Evolutionary conservation across 2,888 invertebrate species (phyloP), one percentile per base, ranked within the genome.

Genomic region (Pristionchus exspectatus): DNA sequence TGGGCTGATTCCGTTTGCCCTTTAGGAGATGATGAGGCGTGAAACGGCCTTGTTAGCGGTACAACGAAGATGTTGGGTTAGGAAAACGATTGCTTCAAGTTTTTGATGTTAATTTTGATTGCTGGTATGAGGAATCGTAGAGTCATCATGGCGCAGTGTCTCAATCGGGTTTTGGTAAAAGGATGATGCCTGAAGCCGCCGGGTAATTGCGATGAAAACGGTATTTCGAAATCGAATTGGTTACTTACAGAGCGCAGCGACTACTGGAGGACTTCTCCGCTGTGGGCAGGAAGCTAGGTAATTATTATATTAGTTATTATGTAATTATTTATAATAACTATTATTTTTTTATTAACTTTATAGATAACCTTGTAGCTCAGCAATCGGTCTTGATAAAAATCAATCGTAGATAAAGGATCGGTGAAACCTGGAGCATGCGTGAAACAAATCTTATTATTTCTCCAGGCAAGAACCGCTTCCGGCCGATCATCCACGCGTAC

Each of bases 401-500:
- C 59, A 24, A 59, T 5, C 2, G 59, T 18, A 21, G 59, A 21
- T 59, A 5, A 2, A 14, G 59, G 1, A 21, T 18, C 59, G 59
- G 18, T 59, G 59, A 59, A 59, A 18, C 59, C 14, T 2, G 24
- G 21, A 50, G 0, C 44, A 50, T 50, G 44, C 10, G 9, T 50
- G 44, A 50, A 44, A 50, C 5, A 38, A 38, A 38, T 38, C 2
- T 5, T 38, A 38, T 38, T 38, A 38, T 38, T 38, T 3, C 9
- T 50, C 10, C 10, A 50, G 44, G 84, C 84, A 84, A 84, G 33
- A 7, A 24, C 3, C 84, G 84, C 27, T 84, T 84, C 59, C 84
- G 84, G 9, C 84, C 84, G 30, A 56, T 84, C 18, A 56, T 84
- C 84, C 54, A 84, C 7, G 27, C 84, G 27, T 56, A 24, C 30